Percentiles rank a stretch among this genome's conserved stretches.
Evolutionary conservation across 1,140 invertebrate species (phyloP).

Genomic region (Drosophila pruinosa): DNA sequence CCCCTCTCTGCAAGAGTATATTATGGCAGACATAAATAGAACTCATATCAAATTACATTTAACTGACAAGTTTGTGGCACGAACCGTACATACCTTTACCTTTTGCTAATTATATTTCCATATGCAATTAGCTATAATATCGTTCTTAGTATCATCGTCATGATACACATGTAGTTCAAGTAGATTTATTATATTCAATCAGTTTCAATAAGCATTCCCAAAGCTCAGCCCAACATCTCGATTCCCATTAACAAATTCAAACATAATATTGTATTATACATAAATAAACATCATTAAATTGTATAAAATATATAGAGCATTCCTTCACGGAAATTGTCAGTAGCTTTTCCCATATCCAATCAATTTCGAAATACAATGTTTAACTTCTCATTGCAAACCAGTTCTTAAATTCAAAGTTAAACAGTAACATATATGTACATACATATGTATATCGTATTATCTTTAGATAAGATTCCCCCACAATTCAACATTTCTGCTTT

Average conservation of each 20-base stretch:
- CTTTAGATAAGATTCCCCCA: too few species aligned
- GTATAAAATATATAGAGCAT: too few species aligned
- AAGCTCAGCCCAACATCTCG: not conserved
- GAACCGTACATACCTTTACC: constrained; percentile 30
- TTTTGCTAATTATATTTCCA: constrained; percentile 14
- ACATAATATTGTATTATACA: too few species aligned
- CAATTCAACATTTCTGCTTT: too few species aligned
- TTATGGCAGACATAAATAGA: not conserved
- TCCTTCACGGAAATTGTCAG: not conserved
- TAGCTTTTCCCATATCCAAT: not conserved
- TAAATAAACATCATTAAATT: too few species aligned
- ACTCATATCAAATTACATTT: not conserved
- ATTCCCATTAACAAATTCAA: not conserved
- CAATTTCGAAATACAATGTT: not conserved
- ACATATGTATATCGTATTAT: too few species aligned
- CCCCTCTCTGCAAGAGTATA: not conserved
- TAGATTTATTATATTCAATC: not conserved
- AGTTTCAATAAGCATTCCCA: not conserved
- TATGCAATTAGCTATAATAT: not conserved
- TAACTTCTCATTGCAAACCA: too few species aligned
- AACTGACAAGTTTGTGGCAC: not conserved
- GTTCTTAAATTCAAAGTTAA: too few species aligned
- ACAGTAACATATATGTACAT: too few species aligned
- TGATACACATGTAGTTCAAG: not conserved
- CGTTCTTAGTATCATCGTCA: not conserved